A percentile compares a stretch with the other conserved stretches of the same genome.
These are phyloP conservation scores for Cichladusa arquata DNA, from an alignment of 2,113 vertebrate species.

Conservation along the genomic window DNA sequence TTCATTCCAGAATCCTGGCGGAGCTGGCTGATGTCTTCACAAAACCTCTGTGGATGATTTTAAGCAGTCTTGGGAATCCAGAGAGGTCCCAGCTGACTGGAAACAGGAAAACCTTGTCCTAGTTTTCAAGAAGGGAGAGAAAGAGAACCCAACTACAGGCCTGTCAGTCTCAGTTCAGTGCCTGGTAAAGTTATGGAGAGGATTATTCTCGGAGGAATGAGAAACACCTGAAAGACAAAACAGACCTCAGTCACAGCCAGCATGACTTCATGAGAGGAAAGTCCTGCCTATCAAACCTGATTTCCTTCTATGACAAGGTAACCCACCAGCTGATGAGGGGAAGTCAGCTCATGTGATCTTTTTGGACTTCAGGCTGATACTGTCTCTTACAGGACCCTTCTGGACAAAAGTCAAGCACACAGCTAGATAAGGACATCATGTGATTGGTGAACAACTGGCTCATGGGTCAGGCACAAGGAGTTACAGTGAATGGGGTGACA, in stretches of 20 bases:
- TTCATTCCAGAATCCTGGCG: not conserved
- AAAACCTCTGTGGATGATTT: not conserved
- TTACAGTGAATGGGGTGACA: not conserved
- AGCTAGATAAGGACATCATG: not conserved
- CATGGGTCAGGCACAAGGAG: accelerated
- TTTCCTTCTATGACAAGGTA: not conserved
- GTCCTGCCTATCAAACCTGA: not conserved
- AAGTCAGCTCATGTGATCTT: not conserved
- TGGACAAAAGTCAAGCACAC: not conserved
- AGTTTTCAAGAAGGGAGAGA: not conserved
- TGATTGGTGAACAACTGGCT: not conserved
- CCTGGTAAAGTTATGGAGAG: not conserved
- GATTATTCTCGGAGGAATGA: not conserved
- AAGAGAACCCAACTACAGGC: not conserved
- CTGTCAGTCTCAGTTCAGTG: not conserved
- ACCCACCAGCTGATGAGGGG: not conserved
- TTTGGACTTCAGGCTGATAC: not conserved
- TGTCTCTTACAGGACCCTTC: not conserved
- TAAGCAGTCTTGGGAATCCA: not conserved
- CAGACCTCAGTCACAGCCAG: not conserved
- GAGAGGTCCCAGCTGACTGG: not conserved
- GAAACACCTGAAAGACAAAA: not conserved
- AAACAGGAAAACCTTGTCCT: not conserved
- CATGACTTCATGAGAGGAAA: accelerated
- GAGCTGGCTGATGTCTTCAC: not conserved